Conservation (phyloP, 2,113 vertebrate species). For the Rutilus rutilus region DNA sequence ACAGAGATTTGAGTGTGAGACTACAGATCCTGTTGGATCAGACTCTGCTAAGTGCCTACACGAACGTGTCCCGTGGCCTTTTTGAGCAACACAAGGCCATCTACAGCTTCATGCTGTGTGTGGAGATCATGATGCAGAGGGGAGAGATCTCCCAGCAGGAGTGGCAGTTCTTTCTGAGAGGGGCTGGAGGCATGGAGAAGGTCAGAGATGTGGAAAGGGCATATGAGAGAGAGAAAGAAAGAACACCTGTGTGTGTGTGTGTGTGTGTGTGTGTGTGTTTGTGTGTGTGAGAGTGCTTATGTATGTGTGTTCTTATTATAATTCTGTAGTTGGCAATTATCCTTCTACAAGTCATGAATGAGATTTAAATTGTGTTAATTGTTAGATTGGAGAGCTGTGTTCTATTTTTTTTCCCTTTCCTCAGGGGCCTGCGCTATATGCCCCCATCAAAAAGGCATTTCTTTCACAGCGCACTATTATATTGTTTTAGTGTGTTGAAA, state of each 20-base stretch:
- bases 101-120: conserved; percentile 82
- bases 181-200: conserved; percentile 73
- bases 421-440: not conserved
- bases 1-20: conserved; percentile 68
- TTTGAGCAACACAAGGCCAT: conserved; percentile 83
- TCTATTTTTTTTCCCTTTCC: conserved; percentile 25
- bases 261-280: conserved; percentile 6
- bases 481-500: not conserved
- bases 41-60: conserved; percentile 74
- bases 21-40: conserved; percentile 74
- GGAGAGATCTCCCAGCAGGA: conserved; percentile 72
- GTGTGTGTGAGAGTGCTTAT: not conserved
- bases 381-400: conserved; percentile 23
- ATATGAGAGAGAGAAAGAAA: not conserved
- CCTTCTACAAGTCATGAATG: conserved; percentile 36
- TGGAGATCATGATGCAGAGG: conserved; percentile 78
- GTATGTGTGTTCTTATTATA: not conserved
- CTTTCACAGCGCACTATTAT: not conserved
- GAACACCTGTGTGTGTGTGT: not conserved
- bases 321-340: not conserved
- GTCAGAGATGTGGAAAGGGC: conserved; percentile 59
- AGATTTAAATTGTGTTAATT: conserved; percentile 38
- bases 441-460: conserved; percentile 13
- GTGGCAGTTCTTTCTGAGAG: conserved; percentile 80
- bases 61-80: conserved; percentile 76